These are phyloP conservation scores for Periparus ater DNA, from an alignment of 2,797 vertebrate species.

Conservation along the genomic window DNA sequence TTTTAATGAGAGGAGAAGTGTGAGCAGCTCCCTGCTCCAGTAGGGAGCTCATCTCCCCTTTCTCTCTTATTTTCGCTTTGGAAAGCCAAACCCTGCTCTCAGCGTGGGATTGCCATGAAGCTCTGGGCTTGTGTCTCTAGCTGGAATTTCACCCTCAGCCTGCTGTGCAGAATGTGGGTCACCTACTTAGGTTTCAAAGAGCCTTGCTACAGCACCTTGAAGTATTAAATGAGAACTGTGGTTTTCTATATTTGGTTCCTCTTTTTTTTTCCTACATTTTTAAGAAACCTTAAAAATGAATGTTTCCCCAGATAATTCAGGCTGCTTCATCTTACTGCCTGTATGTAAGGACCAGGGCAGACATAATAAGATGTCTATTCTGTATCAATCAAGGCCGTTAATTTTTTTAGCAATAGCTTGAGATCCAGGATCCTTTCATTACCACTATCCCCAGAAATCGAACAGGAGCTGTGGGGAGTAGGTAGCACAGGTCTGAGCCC, in stretches of 20 bases:
- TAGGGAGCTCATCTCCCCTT: neutral
- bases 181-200: slow-evolving; percentile 49
- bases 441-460: neutral
- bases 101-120: neutral
- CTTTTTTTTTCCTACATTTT: neutral
- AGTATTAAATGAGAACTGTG: slow-evolving; percentile 17
- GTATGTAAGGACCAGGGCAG: neutral
- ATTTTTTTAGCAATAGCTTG: neutral
- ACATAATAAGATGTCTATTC: neutral
- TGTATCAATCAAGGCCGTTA: neutral
- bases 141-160: slow-evolving; percentile 13
- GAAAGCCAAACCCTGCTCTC: neutral
- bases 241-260: slow-evolving; percentile 1
- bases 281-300: neutral
- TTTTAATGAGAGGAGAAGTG: neutral
- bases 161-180: slow-evolving; percentile 52
- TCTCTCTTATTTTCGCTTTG: neutral
- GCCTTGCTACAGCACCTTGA: slow-evolving; percentile 11
- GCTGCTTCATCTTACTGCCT: neutral
- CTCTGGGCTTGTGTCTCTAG: neutral
- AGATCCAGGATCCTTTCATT: neutral
- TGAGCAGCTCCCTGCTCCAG: neutral
- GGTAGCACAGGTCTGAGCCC: neutral
- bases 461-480: neutral
- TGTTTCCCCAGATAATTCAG: neutral